Evolutionary conservation across 2,797 vertebrate genomes (phyloP).

Genomic region (Brotula barbata): DNA sequence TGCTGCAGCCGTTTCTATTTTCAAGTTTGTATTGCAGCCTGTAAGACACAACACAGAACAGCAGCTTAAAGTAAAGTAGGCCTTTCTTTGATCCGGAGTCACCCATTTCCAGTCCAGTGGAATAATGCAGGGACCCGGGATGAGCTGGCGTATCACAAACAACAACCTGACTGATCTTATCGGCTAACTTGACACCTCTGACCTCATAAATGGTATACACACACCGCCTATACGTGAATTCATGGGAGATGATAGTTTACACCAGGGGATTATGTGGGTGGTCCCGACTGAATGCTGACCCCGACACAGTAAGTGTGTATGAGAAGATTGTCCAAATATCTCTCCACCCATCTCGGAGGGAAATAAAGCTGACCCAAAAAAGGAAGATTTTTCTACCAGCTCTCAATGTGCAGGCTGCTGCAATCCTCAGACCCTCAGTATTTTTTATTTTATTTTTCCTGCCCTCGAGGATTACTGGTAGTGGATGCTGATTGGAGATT

Average conservation of each 20-base stretch:
- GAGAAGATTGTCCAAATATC: neutral
- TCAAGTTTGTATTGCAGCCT: no score
- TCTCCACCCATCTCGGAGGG: conserved; percentile 13
- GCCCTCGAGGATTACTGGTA: neutral
- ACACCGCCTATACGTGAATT: conserved; percentile 20
- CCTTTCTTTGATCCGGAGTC: conserved; percentile 20
- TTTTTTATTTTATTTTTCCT: neutral
- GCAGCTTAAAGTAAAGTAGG: conserved; percentile 6
- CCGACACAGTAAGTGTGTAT: neutral
- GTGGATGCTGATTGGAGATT: conserved; percentile 7
- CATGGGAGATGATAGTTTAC: conserved; percentile 16
- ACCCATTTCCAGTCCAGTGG: conserved; percentile 6
- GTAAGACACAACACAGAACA: conserved; percentile 8
- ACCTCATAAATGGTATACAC: conserved; percentile 30
- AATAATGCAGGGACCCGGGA: conserved; percentile 4
- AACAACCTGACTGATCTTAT: conserved; percentile 32
- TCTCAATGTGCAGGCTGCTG: neutral
- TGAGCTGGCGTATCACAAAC: conserved; percentile 20
- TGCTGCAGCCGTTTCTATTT: no score
- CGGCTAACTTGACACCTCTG: conserved; percentile 47
- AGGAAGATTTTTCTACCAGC: neutral
- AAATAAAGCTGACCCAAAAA: conserved; percentile 22
- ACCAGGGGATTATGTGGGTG: conserved; percentile 19
- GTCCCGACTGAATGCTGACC: conserved; percentile 2
- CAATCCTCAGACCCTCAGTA: neutral